Percentiles rank a stretch among this genome's conserved stretches.
Conservation (phyloP, 37 sponge, comb jelly and placozoan genomes). For the Halichondria panicea region DNA sequence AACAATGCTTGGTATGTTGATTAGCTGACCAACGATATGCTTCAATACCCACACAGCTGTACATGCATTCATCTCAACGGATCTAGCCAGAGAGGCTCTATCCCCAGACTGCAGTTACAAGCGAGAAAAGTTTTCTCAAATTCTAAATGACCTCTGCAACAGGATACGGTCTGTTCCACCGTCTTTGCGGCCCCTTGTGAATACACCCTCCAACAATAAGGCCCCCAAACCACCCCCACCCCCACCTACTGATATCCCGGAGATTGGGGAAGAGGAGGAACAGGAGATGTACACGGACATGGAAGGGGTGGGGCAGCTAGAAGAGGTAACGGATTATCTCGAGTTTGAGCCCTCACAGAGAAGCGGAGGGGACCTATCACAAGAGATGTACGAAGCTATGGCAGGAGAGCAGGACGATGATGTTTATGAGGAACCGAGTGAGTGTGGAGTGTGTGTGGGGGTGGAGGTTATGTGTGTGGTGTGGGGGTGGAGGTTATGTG, state of each 20-base stretch:
- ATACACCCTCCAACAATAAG: slow-evolving; percentile 28
- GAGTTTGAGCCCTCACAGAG: background rate
- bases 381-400: slow-evolving; percentile 68
- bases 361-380: slow-evolving; percentile 25
- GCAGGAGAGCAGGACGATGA: slow-evolving; percentile 12
- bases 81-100: slow-evolving; percentile 40
- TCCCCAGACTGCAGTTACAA: slow-evolving; percentile 35
- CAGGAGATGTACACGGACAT: slow-evolving; percentile 32
- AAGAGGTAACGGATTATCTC: slow-evolving; percentile 35
- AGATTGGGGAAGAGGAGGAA: slow-evolving; percentile 2
- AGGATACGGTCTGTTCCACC: slow-evolving; percentile 43
- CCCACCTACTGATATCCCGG: background rate
- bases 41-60: slow-evolving; percentile 48
- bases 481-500: background rate
- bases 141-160: slow-evolving; percentile 16
- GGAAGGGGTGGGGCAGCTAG: background rate
- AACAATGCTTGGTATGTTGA: too few relatives aligned
- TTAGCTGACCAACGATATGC: too few relatives aligned
- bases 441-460: background rate
- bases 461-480: background rate
- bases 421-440: slow-evolving; percentile 55
- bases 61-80: slow-evolving; percentile 40
- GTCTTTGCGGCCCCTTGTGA: slow-evolving; percentile 36
- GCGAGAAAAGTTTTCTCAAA: slow-evolving; percentile 9
- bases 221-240: slow-evolving; percentile 12